Base-by-base conservation (phyloP, 2,888 invertebrate genomes). In the Volucella inanis region DNA sequence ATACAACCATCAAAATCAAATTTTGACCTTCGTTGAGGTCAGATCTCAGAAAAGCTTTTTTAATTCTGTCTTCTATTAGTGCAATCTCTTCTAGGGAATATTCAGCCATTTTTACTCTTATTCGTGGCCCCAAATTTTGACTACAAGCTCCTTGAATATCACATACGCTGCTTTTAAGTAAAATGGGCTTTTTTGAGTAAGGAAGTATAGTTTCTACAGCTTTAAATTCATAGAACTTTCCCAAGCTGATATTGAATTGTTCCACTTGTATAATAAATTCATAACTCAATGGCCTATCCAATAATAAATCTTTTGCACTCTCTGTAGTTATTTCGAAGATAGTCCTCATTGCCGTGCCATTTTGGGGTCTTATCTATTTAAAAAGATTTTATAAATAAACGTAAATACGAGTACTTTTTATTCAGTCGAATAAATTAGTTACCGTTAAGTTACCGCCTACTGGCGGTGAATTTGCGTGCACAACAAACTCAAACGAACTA, bases 401-500 rank as follows among this genome's bases (percentile, higher is more conserved):
- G 10, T 47, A 4, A 9, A 3, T 11, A 15, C 57, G 1, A 10
- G 2, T 41, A 12, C 39, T 15, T 39, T 4, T 39, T 12, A 0
- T 15, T 15, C 2, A 31, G 8, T n/a, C 31, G 31, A 31, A 31
- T 31, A 31, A 31, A 31, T 31, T 31, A 31, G 18, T 75, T 72
- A 87, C 87, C 6, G 59, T 38, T 45, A 84, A 18, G 8, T 52
- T 22, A 12, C 84, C 84, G 1, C 59, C 76, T 0, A 18, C 15
- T 45, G 87, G 87, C 41, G 87, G 87, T 10, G 87, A 87, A 47
- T 87, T 87, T 1, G 87, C 77, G 52, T 84, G 54, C 10, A 87
- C 41, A 18, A 83, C 87, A 43, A 87, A 87, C 31, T 87, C 87
- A 38, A 87, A 77, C 12, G 79, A 83, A 15, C 87, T 76, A 0